A percentile compares a stretch with the other conserved stretches of the same genome.
These are phyloP conservation scores for Drosophila bunnanda DNA, from an alignment of 2,888 invertebrate genomes.

Conservation along the genomic window DNA sequence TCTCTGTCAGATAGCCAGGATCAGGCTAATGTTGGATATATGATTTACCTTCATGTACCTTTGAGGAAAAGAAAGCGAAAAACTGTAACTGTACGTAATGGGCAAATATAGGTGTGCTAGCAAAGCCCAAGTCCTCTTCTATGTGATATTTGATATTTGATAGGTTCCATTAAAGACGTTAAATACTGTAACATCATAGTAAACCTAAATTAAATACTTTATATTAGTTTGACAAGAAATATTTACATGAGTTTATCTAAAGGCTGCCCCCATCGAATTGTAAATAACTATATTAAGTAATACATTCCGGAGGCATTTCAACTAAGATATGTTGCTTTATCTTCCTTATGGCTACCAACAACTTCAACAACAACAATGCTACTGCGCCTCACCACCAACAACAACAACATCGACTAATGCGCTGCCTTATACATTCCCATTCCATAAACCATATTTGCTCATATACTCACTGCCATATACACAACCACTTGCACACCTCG, in stretches of 20 bases:
- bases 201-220: not conserved
- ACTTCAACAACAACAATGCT: constrained; percentile 40
- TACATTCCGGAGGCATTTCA: constrained; percentile 10
- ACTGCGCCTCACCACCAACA: constrained; percentile 26
- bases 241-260: not conserved
- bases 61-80: not conserved
- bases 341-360: constrained; percentile 45
- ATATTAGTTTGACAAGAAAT: not conserved
- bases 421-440: constrained; percentile 47
- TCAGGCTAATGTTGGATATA: not conserved
- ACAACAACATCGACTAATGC: constrained; percentile 57
- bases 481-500: constrained; percentile 40
- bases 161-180: not conserved
- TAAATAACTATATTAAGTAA: not conserved
- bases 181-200: not conserved
- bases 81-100: too few species aligned
- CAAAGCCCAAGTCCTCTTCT: not conserved
- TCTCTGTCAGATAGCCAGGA: not conserved
- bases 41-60: too few species aligned
- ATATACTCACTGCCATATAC: constrained; percentile 13
- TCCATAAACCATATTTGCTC: constrained; percentile 11
- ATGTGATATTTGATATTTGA: not conserved
- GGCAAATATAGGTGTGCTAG: too few species aligned
- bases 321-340: constrained; percentile 55
- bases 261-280: not conserved